Evolutionary conservation across 2,888 invertebrate genomes (phyloP), one percentile per base, ranked within the genome.

Genomic region (Thumatha senex): DNA sequence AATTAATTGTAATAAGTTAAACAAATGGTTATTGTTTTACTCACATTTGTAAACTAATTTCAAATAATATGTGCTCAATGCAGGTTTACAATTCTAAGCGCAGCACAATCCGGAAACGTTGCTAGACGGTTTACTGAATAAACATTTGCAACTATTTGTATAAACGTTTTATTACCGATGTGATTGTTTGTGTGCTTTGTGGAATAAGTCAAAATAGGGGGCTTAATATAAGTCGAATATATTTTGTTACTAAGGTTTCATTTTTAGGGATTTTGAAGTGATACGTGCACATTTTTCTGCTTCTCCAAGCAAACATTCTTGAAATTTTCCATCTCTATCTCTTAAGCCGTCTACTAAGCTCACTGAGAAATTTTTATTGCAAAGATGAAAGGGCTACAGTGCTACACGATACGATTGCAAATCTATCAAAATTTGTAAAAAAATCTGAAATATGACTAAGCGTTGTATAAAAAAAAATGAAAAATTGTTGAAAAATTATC

Each of bases 71-170:
- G 30, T 48, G 35, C 10, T 36, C 10, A 44, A 49, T 44, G 34
- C 29, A 11, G 8, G 44, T 15, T 14, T 43, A 2, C 7, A 49
- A 36, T 38, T 24, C 11, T 39, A 39, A 41, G 35, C 34, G 41
- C 7, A 30, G 15, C 35, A 14, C 39, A 43, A 33, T 44, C 49
- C 49, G 49, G 49, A 49, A 49, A 34, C 40, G 40, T 34, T 33
- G 13, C 8, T 24, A 2, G 5, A 24, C 18, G 18, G 18, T 24
- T 44, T 44, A 14, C 34, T 42, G 34, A 4, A 35, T 44, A 49
- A 49, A 49, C 34, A 44, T 44, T 49, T 49, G 44, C 36, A 5
- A 2, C 18, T 10, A 34, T 24, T 46, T 33, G 46, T n/a, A 34
- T 39, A 44, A 49, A 44, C 40, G 18, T 49, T 48, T 48, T 34